A percentile compares a stretch with the other conserved stretches of the same genome.
Conservation (phyloP, 2,888 invertebrate species). For the Gortyna flavago region DNA sequence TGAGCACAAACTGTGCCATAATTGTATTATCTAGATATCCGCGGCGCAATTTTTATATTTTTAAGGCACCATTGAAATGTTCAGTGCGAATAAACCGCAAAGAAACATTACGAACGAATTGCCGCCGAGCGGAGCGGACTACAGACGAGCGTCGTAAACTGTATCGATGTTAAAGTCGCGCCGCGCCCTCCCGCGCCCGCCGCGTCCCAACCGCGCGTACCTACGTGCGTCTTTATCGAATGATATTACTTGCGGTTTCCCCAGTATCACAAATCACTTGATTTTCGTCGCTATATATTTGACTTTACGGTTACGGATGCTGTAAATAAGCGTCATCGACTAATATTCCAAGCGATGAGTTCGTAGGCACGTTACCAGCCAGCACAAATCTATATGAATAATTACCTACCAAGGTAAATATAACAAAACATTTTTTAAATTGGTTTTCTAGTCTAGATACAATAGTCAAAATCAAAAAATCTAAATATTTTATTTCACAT, state of each 20-base stretch:
- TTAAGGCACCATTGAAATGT: slow-evolving; percentile 40
- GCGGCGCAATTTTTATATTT: slow-evolving; percentile 41
- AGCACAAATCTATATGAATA: not conserved
- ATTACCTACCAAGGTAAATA: not conserved
- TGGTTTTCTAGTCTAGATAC: no score
- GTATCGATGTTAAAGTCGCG: slow-evolving; percentile 24
- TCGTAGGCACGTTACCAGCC: not conserved
- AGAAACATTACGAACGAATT: slow-evolving; percentile 38
- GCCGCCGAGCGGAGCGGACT: slow-evolving; percentile 6
- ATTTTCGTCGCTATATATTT: slow-evolving; percentile 25
- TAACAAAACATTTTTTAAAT: no score
- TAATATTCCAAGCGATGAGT: not conserved
- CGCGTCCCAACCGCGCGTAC: not conserved
- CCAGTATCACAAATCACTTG: slow-evolving; percentile 1
- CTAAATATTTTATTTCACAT: no score
- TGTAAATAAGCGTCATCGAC: not conserved
- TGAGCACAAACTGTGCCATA: slow-evolving; percentile 34
- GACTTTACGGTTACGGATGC: slow-evolving; percentile 1
- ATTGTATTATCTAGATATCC: slow-evolving; percentile 49
- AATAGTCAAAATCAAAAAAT: no score
- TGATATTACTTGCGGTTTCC: not conserved
- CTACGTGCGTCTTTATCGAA: not conserved
- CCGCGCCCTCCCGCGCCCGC: not conserved
- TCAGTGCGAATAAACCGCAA: slow-evolving; percentile 48
- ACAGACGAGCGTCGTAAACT: slow-evolving; percentile 41